Evolutionary conservation across 1,140 invertebrate species (phyloP), one percentile per base, ranked within the genome.

Genomic region (Octopus bimaculoides): DNA sequence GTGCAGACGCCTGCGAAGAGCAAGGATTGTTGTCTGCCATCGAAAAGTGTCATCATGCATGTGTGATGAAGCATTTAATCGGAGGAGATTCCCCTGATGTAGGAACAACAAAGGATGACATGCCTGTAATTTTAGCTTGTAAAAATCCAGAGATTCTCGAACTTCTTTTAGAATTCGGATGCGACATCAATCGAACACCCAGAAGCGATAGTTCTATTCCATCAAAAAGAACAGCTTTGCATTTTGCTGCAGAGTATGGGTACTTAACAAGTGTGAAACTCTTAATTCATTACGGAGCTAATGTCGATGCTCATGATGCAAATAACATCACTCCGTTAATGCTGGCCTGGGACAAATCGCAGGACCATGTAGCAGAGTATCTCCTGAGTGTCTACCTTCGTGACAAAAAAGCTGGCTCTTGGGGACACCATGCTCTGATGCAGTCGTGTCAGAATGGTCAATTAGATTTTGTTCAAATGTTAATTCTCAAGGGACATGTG

Each of bases 101-200:
- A 8, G 77, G 54, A 9, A 52, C 55, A 9, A 20, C 17, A 8
- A 66, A 55, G 14, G 56, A 66, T 20, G 77, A 66, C 52, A 66
- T 61, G 52, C 26, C 52, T 5, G 14, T 53, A n/a, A n/a, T 78
- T 54, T 54, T 54, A 20, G 54, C 77, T 55, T 52, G 9, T 6
- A 56, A 54, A 61, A n/a, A 78, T 20, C 77, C 77, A 4, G 77
- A 78, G 17, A 78, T 78, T 20, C 77, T 78, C 54, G 77, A 78
- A 52, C 55, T 78, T 54, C 54, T 78, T 14, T 41, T 78, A n/a
- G 77, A 78, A 56, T 78, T 78, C 54, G 77, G 77, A 6, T 78
- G 77, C 52, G 77, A 78, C n/a, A 55, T 78, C 61, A 66, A 66
- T 14, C 20, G 26, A 14, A 14, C 77, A 56, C 7, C 14, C 12